Evolutionary conservation across 2,797 vertebrate species (phyloP).

Genomic region (Chaetophractus vellerosus): DNA sequence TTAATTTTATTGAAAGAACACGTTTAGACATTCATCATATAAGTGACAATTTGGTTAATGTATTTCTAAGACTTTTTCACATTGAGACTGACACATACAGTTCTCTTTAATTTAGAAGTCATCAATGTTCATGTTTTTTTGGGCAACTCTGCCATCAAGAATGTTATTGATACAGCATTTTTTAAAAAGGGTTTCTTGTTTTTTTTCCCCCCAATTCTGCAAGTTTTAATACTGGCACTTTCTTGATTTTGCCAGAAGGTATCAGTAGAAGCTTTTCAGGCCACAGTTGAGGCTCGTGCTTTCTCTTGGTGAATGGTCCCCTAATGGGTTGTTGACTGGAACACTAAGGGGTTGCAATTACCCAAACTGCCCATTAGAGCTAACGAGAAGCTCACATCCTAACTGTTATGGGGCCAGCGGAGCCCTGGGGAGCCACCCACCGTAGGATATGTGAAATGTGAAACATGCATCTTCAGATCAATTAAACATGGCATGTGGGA

Average conservation of each 20-base stretch:
- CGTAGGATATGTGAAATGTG: accelerated
- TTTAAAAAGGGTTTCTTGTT: background rate
- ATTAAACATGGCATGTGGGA: background rate
- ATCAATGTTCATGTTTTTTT: background rate
- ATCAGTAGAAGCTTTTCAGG: too few relatives aligned
- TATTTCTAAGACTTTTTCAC: too few relatives aligned
- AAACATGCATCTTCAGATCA: background rate
- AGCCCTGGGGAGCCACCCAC: background rate
- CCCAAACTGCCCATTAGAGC: background rate
- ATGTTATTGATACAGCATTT: background rate
- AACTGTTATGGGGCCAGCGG: background rate
- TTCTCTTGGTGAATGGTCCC: too few relatives aligned
- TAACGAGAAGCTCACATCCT: too few relatives aligned
- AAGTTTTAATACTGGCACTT: too few relatives aligned
- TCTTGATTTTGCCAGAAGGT: too few relatives aligned
- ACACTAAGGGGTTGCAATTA: background rate
- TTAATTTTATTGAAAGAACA: background rate
- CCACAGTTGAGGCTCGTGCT: too few relatives aligned
- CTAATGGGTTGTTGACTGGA: background rate
- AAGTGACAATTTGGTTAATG: too few relatives aligned
- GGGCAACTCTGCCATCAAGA: too few relatives aligned
- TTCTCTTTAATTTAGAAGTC: background rate
- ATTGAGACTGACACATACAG: background rate
- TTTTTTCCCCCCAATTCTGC: background rate
- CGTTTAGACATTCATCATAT: background rate